Percentiles rank a stretch among this genome's conserved stretches.
phyloP scores from a whole-genome alignment of 2,797 vertebrate genomes.

The Falco peregrinus region DNA sequence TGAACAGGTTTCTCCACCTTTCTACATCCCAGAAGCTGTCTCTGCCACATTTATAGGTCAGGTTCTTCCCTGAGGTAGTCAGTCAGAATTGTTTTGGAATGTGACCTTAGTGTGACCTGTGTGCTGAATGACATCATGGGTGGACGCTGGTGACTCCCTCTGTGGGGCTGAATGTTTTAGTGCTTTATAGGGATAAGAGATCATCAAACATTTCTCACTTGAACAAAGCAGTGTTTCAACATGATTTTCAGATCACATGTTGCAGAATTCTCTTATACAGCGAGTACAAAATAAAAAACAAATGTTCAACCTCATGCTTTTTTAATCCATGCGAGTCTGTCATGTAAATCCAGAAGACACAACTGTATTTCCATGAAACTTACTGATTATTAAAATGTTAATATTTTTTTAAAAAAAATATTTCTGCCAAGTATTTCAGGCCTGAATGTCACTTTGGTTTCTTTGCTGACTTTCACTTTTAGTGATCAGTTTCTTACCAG shows the following conservation, averaged over 20 bases:
- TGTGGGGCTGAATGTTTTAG: not conserved
- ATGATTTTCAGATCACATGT: not conserved
- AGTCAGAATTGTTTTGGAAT: not conserved
- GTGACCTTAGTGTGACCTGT: not conserved
- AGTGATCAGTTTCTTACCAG: not conserved
- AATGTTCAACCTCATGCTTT: not conserved
- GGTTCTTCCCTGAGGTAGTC: not conserved
- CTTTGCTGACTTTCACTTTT: constrained; percentile 20
- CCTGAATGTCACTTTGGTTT: constrained; percentile 10
- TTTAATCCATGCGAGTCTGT: not conserved
- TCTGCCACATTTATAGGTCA: not conserved
- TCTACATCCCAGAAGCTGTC: not conserved
- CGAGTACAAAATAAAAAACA: not conserved
- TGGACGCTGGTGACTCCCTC: not conserved
- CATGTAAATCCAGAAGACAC: not conserved
- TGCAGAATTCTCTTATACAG: not conserved
- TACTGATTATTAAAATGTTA: not conserved
- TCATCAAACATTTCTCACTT: not conserved
- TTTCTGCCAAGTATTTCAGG: not conserved
- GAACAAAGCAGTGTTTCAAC: not conserved
- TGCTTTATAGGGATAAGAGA: not conserved
- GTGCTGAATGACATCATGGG: not conserved
- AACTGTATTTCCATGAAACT: not conserved
- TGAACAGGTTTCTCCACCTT: not conserved
- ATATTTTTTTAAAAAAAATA: not conserved